Base-by-base conservation (phyloP, 1,140 invertebrate species). In the Dreissena rostriformis region DNA sequence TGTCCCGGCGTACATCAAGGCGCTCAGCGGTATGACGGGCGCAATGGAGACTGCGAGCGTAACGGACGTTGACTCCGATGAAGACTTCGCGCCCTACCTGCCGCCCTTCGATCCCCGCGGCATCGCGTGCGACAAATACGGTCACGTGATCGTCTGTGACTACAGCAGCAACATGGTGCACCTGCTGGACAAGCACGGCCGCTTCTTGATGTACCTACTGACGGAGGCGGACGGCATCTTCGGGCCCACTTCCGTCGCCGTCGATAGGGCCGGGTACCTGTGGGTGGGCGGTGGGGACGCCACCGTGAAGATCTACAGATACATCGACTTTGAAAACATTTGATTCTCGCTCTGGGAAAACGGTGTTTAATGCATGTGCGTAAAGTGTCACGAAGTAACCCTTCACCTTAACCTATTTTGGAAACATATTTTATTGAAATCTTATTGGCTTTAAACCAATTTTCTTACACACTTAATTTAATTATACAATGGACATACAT, bases 131-230 rank as follows among this genome's bases (percentile, higher is more conserved):
- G 88, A 89, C 73, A 85, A 65, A 28, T 86, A 87, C 55, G 86
- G 86, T 65, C 87, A 88, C 55, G 85, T 90, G 39, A 87, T 90
- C 19, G 82, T 90, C 22, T 77, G 86, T 14, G 88, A 90, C 71
- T 86, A 86, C 29, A 86, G 83, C 77, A 90, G 88, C 81, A 87
- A 90, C 76, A 72, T 77, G 63, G 63, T 90, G 5, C 85, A 87
- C 51, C 72, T 90, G 52, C 63, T 90, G 49, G 88, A 88, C 57
- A 76, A 84, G 66, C 84, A 88, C 55, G 88, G 88, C n/a, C 68
- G 82, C 49, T 88, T 88, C 61, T 51, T 88, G 19, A 75, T 84
- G 67, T 86, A 82, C 67, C 78, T 90, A 2, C 49, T 90, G 10
- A 84, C 85, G 19, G 85, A 88, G 57, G 70, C 68, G 2, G 88